Base-by-base conservation (phyloP, 2,797 vertebrate genomes). In the Thunnus albacares region DNA sequence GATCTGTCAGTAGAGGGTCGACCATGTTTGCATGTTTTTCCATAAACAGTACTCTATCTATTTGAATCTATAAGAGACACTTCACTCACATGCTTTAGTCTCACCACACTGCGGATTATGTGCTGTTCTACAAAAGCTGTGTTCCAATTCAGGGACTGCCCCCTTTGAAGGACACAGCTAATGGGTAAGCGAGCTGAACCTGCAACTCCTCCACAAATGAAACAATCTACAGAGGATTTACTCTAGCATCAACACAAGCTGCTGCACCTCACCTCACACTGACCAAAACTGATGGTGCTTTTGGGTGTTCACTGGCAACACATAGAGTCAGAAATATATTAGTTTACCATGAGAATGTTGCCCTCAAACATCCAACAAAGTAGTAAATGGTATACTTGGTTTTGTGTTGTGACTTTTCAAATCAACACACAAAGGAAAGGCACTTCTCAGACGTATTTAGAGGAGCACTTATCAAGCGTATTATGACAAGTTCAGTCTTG, bases 401-500 rank as follows among this genome's bases (percentile, higher is more conserved):
- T 43, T 43, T 43, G 43, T 45, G 12, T 45, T 18, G 5, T 49
- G 45, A 18, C 17, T 17, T 20, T 47, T 49, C 45, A 49, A 49
- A 49, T 18, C 12, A 49, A 49, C 45, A 49, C 6, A 33, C 11
- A 18, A 45, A 17, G 45, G 6, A 53, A 24, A 57, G 62, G 12
- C 2, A 52, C 47, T 61, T 63, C 45, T 71, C 17, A 49, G 22
- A 20, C 26, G 12, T 45, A 57, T 62, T 72, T 47, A 45, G 9
- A 30, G 14, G 17, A 22, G 15, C 52, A 57, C n/a, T 51, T 3
- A 20, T 57, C 60, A 65, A 47, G 22, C 13, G 22, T 72, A n/a
- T 61, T 75, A 61, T 79, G 60, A 62, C 51, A 58, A 24, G 17
- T 67, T 83, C 58, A 69, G 45, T 57, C 20, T 78, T 58, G 41